Evolutionary conservation across 2,888 invertebrate genomes (phyloP).

Genomic region (Charanyca ferruginea): DNA sequence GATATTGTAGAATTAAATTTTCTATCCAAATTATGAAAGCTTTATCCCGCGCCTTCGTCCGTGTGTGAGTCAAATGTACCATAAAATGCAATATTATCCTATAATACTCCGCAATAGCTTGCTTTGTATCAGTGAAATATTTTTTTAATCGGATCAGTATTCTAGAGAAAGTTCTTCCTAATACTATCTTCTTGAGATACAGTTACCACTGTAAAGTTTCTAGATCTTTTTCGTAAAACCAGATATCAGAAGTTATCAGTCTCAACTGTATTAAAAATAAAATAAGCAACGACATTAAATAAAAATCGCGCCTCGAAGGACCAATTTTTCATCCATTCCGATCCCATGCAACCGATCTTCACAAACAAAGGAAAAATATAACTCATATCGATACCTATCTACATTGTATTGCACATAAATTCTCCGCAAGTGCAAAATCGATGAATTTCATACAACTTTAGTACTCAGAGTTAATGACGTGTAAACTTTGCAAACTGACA

Average conservation of each 20-base stretch:
- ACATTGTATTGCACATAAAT: slow-evolving; percentile 65
- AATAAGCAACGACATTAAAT: slow-evolving; percentile 24
- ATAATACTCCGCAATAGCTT: too few species aligned
- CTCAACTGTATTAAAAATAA: slow-evolving; percentile 26
- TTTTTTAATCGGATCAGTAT: too few species aligned
- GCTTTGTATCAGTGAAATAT: too few species aligned
- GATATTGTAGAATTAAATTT: slow-evolving; percentile 1
- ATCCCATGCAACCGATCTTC: slow-evolving; percentile 29
- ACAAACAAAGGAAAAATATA: slow-evolving; percentile 61
- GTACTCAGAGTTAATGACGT: slow-evolving; percentile 73
- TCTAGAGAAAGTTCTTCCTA: neutral
- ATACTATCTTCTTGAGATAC: neutral
- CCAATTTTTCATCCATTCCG: slow-evolving; percentile 50
- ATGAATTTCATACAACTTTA: slow-evolving; percentile 66
- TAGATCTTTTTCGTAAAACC: too few species aligned
- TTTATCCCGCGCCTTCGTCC: too few species aligned
- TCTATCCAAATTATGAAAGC: neutral
- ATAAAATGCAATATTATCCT: too few species aligned
- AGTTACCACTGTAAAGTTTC: neutral
- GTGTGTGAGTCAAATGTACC: too few species aligned
- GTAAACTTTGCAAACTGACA: slow-evolving; percentile 76
- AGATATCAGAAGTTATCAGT: neutral
- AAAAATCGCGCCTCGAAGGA: slow-evolving; percentile 42
- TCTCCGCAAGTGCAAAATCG: slow-evolving; percentile 60
- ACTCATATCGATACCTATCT: slow-evolving; percentile 54